Conservation (phyloP, 2,113 vertebrate species). For the Chlorodrepanis virens region DNA sequence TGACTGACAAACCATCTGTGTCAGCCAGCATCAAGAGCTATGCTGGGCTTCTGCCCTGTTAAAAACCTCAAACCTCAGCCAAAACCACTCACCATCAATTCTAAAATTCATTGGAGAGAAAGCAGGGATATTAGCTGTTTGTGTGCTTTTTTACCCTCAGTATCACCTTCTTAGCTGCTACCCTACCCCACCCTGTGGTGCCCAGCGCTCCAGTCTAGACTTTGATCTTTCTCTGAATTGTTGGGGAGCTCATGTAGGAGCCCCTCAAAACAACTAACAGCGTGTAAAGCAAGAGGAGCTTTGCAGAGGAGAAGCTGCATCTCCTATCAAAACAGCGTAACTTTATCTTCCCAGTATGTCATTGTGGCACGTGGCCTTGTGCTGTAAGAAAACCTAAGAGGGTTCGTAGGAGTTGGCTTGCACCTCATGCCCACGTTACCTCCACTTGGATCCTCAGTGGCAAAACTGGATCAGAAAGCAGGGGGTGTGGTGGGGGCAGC, state of each 20-base stretch:
- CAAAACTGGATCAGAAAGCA: background rate
- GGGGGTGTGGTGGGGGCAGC: background rate
- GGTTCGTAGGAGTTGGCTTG: background rate
- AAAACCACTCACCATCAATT: background rate
- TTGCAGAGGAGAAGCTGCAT: background rate
- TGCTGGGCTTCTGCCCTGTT: background rate
- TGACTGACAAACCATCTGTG: background rate
- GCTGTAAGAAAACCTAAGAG: background rate
- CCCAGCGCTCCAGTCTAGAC: background rate
- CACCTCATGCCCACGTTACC: accelerated
- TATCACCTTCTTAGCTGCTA: background rate
- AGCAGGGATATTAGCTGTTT: background rate
- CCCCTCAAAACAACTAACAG: background rate
- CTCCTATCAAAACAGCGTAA: accelerated
- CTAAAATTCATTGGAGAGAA: background rate
- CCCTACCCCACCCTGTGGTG: background rate
- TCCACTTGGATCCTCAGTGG: accelerated
- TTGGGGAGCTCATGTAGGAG: background rate
- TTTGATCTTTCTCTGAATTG: background rate
- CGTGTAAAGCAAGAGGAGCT: background rate
- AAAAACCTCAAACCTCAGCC: background rate
- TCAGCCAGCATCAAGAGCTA: background rate
- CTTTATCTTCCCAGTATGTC: background rate
- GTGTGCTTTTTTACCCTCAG: background rate
- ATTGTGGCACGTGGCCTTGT: accelerated